Evolutionary conservation across 2,797 vertebrate species (phyloP).

Genomic region (Pelochelys cantorii): DNA sequence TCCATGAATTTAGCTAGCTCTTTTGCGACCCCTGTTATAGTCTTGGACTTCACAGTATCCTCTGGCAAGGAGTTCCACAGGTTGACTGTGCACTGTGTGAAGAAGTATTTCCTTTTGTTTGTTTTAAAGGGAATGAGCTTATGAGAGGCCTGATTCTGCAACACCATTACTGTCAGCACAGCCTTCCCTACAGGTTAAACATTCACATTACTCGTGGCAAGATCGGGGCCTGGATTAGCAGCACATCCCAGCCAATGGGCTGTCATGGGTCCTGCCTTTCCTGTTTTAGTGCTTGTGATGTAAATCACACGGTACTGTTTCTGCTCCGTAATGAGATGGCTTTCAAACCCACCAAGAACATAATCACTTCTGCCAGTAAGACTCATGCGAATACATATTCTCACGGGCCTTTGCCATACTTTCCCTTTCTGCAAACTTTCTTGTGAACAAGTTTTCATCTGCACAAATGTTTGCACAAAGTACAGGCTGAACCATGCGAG

Average conservation of each 20-base stretch:
- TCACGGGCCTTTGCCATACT: not conserved
- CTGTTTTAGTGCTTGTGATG: not conserved
- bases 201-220: fast-evolving
- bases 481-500: too few relatives aligned
- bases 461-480: not conserved
- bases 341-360: not conserved
- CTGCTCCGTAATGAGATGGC: not conserved
- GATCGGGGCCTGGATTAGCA: not conserved
- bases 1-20: too few relatives aligned
- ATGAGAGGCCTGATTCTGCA: fast-evolving
- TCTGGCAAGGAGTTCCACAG: too few relatives aligned
- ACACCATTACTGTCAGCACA: fast-evolving
- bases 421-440: not conserved
- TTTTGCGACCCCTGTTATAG: too few relatives aligned
- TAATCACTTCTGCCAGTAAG: not conserved
- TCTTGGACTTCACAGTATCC: too few relatives aligned
- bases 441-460: not conserved
- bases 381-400: not conserved
- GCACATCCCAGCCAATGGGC: fast-evolving
- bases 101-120: too few relatives aligned
- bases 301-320: fast-evolving
- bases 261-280: not conserved
- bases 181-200: fast-evolving
- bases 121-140: not conserved
- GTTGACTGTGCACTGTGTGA: too few relatives aligned